Evolutionary conservation across 2,113 vertebrate genomes (phyloP).

Genomic region (Hyperopisus bebe): DNA sequence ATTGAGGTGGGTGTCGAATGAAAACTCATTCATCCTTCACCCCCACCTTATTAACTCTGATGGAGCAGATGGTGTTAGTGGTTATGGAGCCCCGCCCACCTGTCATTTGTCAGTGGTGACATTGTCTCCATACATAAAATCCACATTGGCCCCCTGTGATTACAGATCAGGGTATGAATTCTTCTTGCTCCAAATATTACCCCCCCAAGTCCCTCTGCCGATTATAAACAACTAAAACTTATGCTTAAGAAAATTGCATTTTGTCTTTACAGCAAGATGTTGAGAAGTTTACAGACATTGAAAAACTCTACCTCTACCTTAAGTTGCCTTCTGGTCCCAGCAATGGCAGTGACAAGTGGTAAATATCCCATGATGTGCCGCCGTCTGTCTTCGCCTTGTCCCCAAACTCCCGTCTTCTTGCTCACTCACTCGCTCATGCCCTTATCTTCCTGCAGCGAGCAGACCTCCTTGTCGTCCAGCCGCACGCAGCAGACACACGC

Average conservation of each 20-base stretch:
- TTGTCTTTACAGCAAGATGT: conserved; percentile 87
- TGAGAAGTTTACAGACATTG: conserved; percentile 99
- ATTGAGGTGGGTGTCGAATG: not conserved
- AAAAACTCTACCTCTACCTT: conserved; percentile 99
- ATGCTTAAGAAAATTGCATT: not conserved
- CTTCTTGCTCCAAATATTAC: not conserved
- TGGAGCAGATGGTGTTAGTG: not conserved
- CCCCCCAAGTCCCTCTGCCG: not conserved
- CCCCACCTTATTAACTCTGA: not conserved
- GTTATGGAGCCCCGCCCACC: not conserved
- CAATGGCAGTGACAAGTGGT: conserved; percentile 97
- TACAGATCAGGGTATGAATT: not conserved
- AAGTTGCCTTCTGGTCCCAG: conserved; percentile 99
- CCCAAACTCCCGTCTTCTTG: not conserved
- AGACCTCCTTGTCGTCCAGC: conserved; percentile 93
- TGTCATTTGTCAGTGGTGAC: not conserved
- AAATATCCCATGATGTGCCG: conserved; percentile 17
- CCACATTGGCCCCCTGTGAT: not conserved
- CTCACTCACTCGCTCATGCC: not conserved
- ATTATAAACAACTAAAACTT: not conserved
- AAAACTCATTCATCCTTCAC: not conserved
- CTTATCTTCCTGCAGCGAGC: conserved; percentile 67
- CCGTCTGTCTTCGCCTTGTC: not conserved
- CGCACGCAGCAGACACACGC: conserved; percentile 97
- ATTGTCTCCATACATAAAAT: not conserved